Evolutionary conservation across 2,888 invertebrate species (phyloP), one percentile per base, ranked within the genome.

Genomic region (Aphidoletes aphidimyza): DNA sequence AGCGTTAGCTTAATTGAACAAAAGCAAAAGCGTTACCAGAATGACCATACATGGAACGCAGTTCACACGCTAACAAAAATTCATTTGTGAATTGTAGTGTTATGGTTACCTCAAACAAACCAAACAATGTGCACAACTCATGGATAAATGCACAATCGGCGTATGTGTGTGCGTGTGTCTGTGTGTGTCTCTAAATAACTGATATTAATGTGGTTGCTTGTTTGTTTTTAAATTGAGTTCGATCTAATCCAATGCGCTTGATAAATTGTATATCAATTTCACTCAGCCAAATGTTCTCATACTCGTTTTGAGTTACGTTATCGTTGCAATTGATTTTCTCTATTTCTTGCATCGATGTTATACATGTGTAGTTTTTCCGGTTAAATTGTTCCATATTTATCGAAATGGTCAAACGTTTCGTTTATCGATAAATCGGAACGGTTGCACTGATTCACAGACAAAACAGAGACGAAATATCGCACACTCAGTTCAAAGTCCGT

Each of bases 211-310:
- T 54, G 17, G 8, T 9, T 19, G 54, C 17, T 22, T n/a, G n/a
- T 37, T 5, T 8, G 14, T 39, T 83, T 37, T 83, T n/a, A n/a
- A n/a, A 83, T 83, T n/a, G 83, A 39, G 39, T 83, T 39, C 83
- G 22, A 39, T 83, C 83, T 37, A 83, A 39, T 39, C 19, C 37
- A 83, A 83, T 83, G 39, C 39, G n/a, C 39, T 39, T 83, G 37
- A n/a, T 83, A 83, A 39, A 11, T 69, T 26, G 69, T 34, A 83
- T 83, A 69, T 5, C 34, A 69, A 69, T 69, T 69, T 69, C 34
- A 69, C 30, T 14, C 0, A 30, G 1, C 30, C 26, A 30, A 9
- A 69, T 30, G 30, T 30, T 47, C 14, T n/a, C 69, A 14, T 3
- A 3, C 17, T 1, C 69, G 11, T 54, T 54, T 19, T n/a, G 42